Evolutionary conservation across 2,888 invertebrate species (phyloP), one percentile per base, ranked within the genome.

Genomic region (Onchidella celtica): DNA sequence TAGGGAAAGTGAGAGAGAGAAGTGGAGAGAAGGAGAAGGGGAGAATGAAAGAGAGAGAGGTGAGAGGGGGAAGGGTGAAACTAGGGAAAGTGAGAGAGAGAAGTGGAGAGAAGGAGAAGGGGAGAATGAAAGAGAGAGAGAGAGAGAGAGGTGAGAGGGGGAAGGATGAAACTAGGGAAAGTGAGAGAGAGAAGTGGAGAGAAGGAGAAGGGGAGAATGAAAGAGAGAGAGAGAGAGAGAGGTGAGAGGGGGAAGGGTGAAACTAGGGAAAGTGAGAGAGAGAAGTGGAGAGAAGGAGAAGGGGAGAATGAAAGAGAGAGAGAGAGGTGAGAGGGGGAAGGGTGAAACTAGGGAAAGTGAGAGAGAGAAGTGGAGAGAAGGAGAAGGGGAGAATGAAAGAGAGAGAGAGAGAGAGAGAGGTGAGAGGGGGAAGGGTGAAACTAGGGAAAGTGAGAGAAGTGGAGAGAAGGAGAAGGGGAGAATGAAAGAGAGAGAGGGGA

Each of bases 1-100:
- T 55, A 73, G 57, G 27, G 59, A 57, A 29, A 73, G 55, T 29
- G 57, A 57, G 59, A 57, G 73, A 73, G 57, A 73, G 59, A 73
- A 47, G 29, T 29, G 40, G 59, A 57, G 57, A 59, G 59, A 59
- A n/a, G 38, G 32, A 65, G 76, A 77, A 63, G 63, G 68, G 66
- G 9, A 66, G 63, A 66, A 47, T 6, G 47, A 47, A 9, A 47
- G 17, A 47, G 24, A 2, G 59, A 57, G 1, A 55, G 59, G 27
- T 3, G 47, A 32, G 29, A 17, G 47, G 17, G 9, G 17, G 47
- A 11, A 47, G 47, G 17, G 17, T 11, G 17, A 47, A 47, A 47
- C 0, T 32, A 3, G 57, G 32, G 24, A 63, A n/a, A 57, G 55
- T 32, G 59, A 74, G 29, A 29, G 59, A 57, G 74, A 74, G 36